Base-by-base conservation (phyloP, 2,888 invertebrate genomes). In the Lampropteryx suffumata region DNA sequence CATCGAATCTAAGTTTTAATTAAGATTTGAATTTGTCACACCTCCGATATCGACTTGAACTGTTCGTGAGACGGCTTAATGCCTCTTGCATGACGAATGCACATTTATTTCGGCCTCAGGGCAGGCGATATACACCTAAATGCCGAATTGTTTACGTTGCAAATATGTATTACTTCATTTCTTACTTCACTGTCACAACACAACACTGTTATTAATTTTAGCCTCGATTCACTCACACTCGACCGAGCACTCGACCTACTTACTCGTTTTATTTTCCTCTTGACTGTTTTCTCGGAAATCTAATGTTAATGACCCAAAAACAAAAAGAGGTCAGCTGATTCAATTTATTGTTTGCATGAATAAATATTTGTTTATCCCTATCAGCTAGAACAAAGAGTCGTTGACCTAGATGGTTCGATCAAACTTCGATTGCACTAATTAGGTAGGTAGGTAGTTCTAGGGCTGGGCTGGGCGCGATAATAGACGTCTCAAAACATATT, bases 261-360 rank as follows among this genome's bases (percentile, higher is more conserved):
- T 84, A 57, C 37, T 50, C 64, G 64, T 59, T 64, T 67, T 58
- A 73, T 84, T 87, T 84, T 85, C 87, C 86, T 86, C 73, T 66
- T 80, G 44, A 67, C 70, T 64, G 70, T 64, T 73, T 82, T 82
- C 82, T 75, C 77, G 71, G 78, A 76, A 81, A 70, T 71, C 62
- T 64, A 71, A 71, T 80, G 87, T 82, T 85, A 86, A 85, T 88
- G 88, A 89, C 88, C 87, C 65, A 85, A 73, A 77, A 59, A 50
- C 57, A 49, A 57, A 54, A 54, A 50, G 56, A 58, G 57, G 59
- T 66, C 59, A 64, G 57, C 55, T 39, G 50, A 52, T 53, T 49
- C 53, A 54, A 49, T 43, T 49, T 50, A 57, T 53, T 59, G 57
- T 62, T 59, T 55, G 55, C 49, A 48, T 44, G 43, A 55, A 54